phyloP scores from a whole-genome alignment of 92 coral and sea anemone species.

The Porites cylindrica region DNA sequence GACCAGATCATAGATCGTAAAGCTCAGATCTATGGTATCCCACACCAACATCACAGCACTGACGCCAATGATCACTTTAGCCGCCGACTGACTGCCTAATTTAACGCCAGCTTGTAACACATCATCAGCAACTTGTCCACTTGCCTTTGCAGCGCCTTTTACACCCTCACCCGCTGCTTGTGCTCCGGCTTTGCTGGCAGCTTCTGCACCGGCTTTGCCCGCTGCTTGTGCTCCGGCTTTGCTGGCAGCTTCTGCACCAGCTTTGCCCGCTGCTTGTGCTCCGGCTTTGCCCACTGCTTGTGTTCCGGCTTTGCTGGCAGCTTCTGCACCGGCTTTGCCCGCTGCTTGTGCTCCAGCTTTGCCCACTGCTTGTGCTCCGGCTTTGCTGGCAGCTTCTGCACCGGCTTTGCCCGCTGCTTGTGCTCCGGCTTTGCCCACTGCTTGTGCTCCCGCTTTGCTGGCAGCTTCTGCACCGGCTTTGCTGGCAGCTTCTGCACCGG shows the following conservation, averaged over 20 bases:
- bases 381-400: no score
- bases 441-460: no score
- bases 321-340: not conserved
- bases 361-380: not conserved
- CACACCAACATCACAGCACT: not conserved
- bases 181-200: no score
- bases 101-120: not conserved
- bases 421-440: no score
- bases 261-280: no score
- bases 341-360: not conserved
- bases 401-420: no score
- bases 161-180: not conserved
- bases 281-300: no score
- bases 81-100: not conserved
- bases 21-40: not conserved
- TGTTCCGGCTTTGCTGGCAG: no score
- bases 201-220: no score
- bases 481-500: no score
- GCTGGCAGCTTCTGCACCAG: no score
- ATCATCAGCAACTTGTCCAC: not conserved
- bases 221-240: not conserved
- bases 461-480: no score
- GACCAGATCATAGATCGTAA: not conserved
- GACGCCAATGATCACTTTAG: not conserved
- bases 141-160: not conserved